phyloP scores from a whole-genome alignment of 2,113 vertebrate genomes.

The Dasypus novemcinctus region DNA sequence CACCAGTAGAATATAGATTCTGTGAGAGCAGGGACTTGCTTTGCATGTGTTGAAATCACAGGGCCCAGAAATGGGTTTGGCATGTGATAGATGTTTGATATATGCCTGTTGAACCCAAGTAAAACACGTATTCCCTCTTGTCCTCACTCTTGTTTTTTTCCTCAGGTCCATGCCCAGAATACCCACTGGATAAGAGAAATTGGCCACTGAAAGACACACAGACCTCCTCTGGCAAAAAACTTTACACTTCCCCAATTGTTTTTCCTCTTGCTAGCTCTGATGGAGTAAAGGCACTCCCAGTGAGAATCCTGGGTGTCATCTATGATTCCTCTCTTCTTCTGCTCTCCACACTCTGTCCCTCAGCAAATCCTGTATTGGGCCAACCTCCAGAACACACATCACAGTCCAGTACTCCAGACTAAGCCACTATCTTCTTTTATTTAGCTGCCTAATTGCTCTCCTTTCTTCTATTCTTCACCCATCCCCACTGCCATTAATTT shows the following conservation, averaged over 20 bases:
- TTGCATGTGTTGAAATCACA: neutral
- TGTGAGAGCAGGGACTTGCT: neutral
- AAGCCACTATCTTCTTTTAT: neutral
- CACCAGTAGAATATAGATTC: neutral
- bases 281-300: neutral
- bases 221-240: neutral
- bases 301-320: neutral
- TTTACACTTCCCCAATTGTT: too few relatives aligned
- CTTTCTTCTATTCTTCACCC: neutral
- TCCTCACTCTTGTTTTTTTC: neutral
- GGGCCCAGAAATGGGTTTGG: neutral
- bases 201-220: neutral
- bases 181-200: neutral
- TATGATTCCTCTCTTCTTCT: neutral
- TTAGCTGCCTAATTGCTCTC: neutral
- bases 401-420: neutral
- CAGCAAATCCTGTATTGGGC: neutral
- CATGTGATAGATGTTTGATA: neutral
- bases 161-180: neutral
- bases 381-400: neutral
- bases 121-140: neutral
- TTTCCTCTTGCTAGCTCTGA: neutral
- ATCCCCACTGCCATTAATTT: neutral
- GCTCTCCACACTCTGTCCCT: rapidly evolving
- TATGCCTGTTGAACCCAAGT: neutral